Evolutionary conservation across 2,888 invertebrate species (phyloP).

Genomic region (Blastobasis adustella): DNA sequence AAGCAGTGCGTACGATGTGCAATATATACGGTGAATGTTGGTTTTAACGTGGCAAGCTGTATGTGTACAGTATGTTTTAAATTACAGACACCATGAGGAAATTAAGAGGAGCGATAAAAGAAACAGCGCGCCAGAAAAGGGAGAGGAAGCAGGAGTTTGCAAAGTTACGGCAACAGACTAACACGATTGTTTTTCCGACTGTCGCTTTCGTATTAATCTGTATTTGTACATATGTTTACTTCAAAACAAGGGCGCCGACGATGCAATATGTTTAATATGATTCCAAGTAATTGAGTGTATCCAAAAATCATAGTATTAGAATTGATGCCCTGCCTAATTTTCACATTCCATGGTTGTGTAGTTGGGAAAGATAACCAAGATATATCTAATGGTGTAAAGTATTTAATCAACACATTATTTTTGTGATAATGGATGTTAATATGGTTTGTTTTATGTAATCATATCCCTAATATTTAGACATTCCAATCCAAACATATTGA

Average conservation of each 20-base stretch:
- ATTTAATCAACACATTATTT: no score
- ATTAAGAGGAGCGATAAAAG: slow-evolving; percentile 86
- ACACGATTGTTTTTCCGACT: slow-evolving; percentile 85
- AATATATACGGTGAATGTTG: neutral
- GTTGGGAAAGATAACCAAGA: no score
- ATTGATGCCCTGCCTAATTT: no score
- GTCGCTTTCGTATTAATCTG: slow-evolving; percentile 80
- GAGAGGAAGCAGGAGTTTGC: slow-evolving; percentile 90
- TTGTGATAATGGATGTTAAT: no score
- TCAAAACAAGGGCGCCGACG: slow-evolving; percentile 82
- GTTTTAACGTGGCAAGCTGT: slow-evolving; percentile 25
- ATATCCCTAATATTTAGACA: no score
- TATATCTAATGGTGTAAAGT: no score
- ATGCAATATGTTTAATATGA: slow-evolving; percentile 9
- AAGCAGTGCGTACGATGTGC: no score
- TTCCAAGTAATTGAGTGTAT: no score
- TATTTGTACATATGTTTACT: slow-evolving; percentile 84
- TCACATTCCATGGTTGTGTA: no score
- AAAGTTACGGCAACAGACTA: slow-evolving; percentile 85
- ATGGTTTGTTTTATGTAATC: no score
- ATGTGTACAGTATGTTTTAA: slow-evolving; percentile 10
- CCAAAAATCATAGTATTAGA: no score
- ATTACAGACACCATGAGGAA: slow-evolving; percentile 79
- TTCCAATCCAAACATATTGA: no score
- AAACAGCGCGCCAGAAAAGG: slow-evolving; percentile 87